These are phyloP conservation scores for Sycobia sp. DNA, from an alignment of 1,140 invertebrate genomes.

Conservation along the genomic window DNA sequence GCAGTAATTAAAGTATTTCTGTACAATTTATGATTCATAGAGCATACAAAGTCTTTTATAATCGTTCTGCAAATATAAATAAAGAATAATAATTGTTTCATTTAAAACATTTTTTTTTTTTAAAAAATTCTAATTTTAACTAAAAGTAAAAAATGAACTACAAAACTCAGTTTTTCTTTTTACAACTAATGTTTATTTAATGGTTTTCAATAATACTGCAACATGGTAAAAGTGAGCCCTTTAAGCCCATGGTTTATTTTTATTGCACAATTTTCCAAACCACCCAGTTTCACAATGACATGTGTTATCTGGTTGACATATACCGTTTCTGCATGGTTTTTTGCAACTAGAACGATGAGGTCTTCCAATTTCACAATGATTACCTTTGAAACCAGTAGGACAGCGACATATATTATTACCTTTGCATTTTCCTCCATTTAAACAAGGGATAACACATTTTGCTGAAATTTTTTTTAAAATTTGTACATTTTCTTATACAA, in stretches of 20 bases:
- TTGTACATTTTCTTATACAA: conserved; percentile 4
- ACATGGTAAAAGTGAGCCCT: background rate
- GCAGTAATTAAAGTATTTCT: conserved; percentile 17
- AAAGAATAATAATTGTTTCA: background rate
- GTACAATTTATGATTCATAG: conserved; percentile 10
- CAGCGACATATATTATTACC: conserved; percentile 86
- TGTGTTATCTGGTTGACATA: conserved; percentile 69
- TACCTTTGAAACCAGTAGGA: conserved; percentile 75
- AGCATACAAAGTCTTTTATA: too few relatives aligned
- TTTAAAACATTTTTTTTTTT: too few relatives aligned
- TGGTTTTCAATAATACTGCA: conserved; percentile 9
- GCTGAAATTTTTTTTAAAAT: conserved; percentile 62
- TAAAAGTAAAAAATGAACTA: too few relatives aligned
- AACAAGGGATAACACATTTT: conserved; percentile 86
- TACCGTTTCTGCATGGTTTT: conserved; percentile 74
- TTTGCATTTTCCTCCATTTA: conserved; percentile 83
- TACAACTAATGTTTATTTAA: background rate
- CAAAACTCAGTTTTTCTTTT: too few relatives aligned
- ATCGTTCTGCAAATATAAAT: too few relatives aligned
- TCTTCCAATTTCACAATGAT: conserved; percentile 85
- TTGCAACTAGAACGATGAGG: conserved; percentile 72
- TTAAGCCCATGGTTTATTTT: conserved; percentile 64
- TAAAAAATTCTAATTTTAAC: too few relatives aligned
- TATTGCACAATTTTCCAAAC: conserved; percentile 74
- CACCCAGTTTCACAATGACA: conserved; percentile 76